Percentiles rank a stretch among this genome's conserved stretches.
Conservation (phyloP, 2,113 vertebrate species). For the Balaeniceps rex region DNA sequence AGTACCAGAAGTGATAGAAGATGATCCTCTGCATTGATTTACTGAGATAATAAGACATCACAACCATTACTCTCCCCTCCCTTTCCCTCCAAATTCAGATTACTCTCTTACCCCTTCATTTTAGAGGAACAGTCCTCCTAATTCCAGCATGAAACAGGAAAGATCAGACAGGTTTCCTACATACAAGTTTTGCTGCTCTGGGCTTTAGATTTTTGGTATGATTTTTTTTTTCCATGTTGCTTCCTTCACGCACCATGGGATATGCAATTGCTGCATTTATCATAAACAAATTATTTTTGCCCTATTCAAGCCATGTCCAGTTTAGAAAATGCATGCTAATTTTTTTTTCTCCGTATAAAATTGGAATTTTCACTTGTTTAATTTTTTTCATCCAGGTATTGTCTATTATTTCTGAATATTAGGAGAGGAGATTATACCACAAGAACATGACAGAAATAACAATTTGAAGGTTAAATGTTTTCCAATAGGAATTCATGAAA, state of each 20-base stretch:
- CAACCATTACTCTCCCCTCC: rapidly evolving
- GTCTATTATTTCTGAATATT: background rate
- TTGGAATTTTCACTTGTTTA: background rate
- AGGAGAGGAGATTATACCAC: background rate
- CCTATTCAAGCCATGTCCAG: background rate
- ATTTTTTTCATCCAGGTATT: background rate
- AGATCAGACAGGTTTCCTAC: background rate
- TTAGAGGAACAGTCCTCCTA: background rate
- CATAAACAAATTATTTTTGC: background rate
- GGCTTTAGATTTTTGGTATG: background rate
- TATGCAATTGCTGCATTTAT: background rate
- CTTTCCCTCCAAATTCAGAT: background rate
- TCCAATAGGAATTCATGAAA: background rate
- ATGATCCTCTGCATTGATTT: background rate
- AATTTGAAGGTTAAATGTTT: background rate
- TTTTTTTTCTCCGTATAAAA: background rate
- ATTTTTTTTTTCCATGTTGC: background rate
- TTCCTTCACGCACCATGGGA: background rate
- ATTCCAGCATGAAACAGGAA: background rate
- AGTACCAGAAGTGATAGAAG: background rate
- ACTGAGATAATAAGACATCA: background rate
- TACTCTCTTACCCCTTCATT: background rate
- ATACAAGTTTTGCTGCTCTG: background rate
- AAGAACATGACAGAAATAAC: background rate
- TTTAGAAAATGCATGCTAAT: background rate